These are phyloP conservation scores for Tapera naevia DNA, from an alignment of 2,797 vertebrate species.

Conservation along the genomic window DNA sequence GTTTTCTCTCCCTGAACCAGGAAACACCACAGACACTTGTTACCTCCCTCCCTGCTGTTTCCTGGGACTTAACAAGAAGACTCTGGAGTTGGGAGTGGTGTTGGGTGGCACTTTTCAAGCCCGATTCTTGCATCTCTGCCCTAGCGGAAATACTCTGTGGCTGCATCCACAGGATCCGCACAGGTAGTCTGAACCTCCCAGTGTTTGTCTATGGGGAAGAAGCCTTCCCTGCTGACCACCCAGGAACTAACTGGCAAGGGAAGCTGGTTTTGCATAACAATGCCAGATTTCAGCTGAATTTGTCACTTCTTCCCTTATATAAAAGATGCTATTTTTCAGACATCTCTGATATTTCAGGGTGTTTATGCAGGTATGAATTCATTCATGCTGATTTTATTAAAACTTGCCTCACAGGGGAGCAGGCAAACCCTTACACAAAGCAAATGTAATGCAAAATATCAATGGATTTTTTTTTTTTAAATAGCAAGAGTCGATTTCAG, in stretches of 20 bases:
- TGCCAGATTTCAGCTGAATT: not conserved
- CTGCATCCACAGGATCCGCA: fast-evolving
- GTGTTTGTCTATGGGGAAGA: not conserved
- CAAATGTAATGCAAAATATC: not conserved
- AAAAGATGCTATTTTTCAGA: not conserved
- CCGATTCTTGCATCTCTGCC: not conserved
- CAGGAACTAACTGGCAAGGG: not conserved
- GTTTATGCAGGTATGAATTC: not conserved
- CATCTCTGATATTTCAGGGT: not conserved
- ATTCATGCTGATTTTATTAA: not conserved
- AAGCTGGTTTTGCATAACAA: not conserved
- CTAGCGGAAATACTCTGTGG: not conserved
- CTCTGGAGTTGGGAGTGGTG: not conserved
- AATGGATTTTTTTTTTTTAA: not conserved
- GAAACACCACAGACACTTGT: not conserved
- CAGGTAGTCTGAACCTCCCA: not conserved
- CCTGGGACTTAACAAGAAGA: not conserved
- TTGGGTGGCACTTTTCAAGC: not conserved
- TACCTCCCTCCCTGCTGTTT: not conserved
- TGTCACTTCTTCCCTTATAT: not conserved
- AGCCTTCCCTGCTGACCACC: not conserved
- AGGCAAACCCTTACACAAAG: not conserved
- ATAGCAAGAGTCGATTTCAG: too few relatives aligned
- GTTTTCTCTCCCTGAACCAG: not conserved
- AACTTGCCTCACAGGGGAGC: not conserved